Percentiles rank a stretch among this genome's conserved stretches.
phyloP scores from a whole-genome alignment of 2,797 vertebrate species.

The Chrosomus eos region DNA sequence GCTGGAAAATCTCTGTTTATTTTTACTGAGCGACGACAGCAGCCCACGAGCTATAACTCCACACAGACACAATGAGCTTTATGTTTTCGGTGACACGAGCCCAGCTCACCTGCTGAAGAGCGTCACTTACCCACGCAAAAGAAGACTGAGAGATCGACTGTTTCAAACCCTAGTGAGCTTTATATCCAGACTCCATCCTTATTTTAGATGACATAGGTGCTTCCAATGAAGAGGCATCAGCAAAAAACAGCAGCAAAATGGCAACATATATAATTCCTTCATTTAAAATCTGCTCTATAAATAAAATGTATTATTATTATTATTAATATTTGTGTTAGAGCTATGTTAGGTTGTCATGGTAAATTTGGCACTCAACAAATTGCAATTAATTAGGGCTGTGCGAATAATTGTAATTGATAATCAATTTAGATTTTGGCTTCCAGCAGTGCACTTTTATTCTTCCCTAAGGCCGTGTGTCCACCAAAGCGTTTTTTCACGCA shows the following conservation, averaged over 20 bases:
- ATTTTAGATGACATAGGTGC: background rate
- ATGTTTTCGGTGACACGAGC: conserved; percentile 6
- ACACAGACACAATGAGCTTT: conserved; percentile 32
- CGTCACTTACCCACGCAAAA: conserved; percentile 24
- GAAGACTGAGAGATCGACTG: background rate
- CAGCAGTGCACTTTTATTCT: too few species aligned
- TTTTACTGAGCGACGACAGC: conserved; percentile 43
- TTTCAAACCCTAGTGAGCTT: background rate
- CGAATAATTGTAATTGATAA: too few species aligned
- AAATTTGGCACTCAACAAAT: background rate
- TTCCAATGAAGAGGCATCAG: background rate
- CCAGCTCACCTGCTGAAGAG: conserved; percentile 45
- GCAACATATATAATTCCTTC: background rate
- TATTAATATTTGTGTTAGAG: background rate
- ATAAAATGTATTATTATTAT: background rate
- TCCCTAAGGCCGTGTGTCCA: too few species aligned
- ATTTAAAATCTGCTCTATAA: background rate
- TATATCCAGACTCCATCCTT: background rate
- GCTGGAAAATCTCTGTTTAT: conserved; percentile 51
- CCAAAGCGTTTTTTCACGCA: too few species aligned
- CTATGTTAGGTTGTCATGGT: background rate
- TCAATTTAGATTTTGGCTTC: too few species aligned
- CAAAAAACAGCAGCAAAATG: background rate
- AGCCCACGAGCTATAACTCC: background rate
- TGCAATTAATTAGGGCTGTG: background rate